A percentile compares a stretch with the other conserved stretches of the same genome.
Conservation (phyloP, 1,140 invertebrate species). For the Drosophila arizonae region DNA sequence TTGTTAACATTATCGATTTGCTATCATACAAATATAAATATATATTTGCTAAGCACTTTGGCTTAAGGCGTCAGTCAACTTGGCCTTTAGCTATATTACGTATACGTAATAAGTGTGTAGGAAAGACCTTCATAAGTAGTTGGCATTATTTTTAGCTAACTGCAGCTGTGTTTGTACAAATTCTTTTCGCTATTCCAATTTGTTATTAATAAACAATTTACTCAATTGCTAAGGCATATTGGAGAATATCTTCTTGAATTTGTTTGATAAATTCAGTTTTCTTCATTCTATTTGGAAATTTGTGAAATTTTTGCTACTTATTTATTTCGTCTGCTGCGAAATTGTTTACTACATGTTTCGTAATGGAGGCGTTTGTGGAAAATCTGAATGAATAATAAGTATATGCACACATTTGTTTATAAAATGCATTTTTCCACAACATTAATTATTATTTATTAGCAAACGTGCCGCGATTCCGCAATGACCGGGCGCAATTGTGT, state of each 20-base stretch:
- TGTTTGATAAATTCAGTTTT: background rate
- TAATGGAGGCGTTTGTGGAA: constrained; percentile 35
- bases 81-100: constrained; percentile 17
- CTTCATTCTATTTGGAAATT: constrained; percentile 32
- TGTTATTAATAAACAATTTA: constrained; percentile 61
- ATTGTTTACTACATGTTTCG: constrained; percentile 68
- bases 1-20: constrained; percentile 42
- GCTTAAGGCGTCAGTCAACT: constrained; percentile 20
- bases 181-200: constrained; percentile 2
- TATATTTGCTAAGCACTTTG: constrained; percentile 30
- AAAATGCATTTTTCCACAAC: constrained; percentile 67
- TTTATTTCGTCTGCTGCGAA: constrained; percentile 46
- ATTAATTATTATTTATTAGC: constrained; percentile 71
- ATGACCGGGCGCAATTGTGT: constrained; percentile 27
- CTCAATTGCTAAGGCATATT: constrained; percentile 26
- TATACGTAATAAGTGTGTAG: constrained; percentile 14
- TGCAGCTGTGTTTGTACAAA: constrained; percentile 25
- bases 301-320: constrained; percentile 14
- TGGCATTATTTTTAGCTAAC: constrained; percentile 46
- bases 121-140: constrained; percentile 24
- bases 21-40: constrained; percentile 12
- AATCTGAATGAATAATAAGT: constrained; percentile 52
- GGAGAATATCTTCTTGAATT: too few relatives aligned
- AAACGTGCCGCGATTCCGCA: constrained; percentile 66
- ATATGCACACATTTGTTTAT: constrained; percentile 49